These are phyloP conservation scores for Encarsia formosa DNA, from an alignment of 2,888 invertebrate genomes.

Conservation along the genomic window DNA sequence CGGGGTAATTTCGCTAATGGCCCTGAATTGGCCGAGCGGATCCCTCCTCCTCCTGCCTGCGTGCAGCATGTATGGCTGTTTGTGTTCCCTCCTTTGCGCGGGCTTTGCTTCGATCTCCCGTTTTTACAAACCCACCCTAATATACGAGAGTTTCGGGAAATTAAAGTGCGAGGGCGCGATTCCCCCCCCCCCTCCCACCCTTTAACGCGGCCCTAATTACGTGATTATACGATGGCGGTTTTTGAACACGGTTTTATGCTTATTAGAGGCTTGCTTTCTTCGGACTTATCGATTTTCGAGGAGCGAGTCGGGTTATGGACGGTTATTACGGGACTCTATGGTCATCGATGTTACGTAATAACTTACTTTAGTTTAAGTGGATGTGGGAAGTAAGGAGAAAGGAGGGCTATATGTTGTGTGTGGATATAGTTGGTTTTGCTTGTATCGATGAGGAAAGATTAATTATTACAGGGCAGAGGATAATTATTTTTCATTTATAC, in stretches of 20 bases:
- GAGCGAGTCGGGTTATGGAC: too few relatives aligned
- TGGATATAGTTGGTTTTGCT: too few relatives aligned
- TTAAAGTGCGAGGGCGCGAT: slow-evolving; percentile 40
- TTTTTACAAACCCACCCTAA: slow-evolving; percentile 37
- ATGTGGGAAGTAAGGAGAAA: too few relatives aligned
- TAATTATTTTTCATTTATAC: too few relatives aligned
- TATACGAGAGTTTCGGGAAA: slow-evolving; percentile 43
- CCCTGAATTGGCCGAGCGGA: slow-evolving; percentile 33
- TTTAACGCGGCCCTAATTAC: slow-evolving; percentile 45
- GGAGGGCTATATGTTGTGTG: too few relatives aligned
- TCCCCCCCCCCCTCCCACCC: slow-evolving; percentile 30
- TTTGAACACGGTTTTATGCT: not conserved
- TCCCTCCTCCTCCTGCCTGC: not conserved
- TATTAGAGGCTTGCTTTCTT: not conserved
- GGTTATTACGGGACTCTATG: too few relatives aligned
- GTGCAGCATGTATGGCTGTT: too few relatives aligned
- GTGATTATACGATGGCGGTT: slow-evolving; percentile 33
- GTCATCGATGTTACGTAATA: too few relatives aligned
- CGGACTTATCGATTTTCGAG: not conserved
- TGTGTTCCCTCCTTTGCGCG: too few relatives aligned
- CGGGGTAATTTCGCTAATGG: slow-evolving; percentile 49
- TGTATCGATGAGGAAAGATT: too few relatives aligned
- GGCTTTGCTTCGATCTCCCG: slow-evolving; percentile 25
- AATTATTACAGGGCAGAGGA: too few relatives aligned
- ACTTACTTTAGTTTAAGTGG: too few relatives aligned